Evolutionary conservation across 2,113 vertebrate genomes (phyloP), one percentile per base, ranked within the genome.

Genomic region (Tringa solitaria): DNA sequence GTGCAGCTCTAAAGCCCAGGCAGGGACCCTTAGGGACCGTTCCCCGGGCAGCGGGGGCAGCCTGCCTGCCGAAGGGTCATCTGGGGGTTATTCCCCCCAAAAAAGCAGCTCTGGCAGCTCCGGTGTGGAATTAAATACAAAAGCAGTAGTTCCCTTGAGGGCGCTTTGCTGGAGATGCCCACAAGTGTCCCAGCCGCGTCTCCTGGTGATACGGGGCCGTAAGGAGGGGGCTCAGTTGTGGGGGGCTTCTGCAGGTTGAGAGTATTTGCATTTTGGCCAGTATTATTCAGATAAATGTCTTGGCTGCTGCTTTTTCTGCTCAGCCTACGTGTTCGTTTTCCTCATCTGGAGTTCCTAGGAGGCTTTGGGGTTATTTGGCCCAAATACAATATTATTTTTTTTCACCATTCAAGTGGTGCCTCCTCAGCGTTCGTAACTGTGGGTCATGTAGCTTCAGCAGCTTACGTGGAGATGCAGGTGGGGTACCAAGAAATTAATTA

Each of bases 51-150:
- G 48, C 3, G 5, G 84, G 46, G 22, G 43, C 30, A 41, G 6
- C 3, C 19, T 70, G 10, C 60, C 69, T 14, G 0, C 43, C 43
- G 15, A 16, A 27, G 8, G 1, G 7, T 9, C n/a, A 1, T 2
- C n/a, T 28, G 35, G 2, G 27, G 5, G 1, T 46, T 57, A 3
- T 46, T 8, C 16, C 27, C 48, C 50, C 8, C n/a, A 24, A 2
- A 0, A 14, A 6, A 23, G 28, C 9, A 59, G n/a, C 21, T 0
- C 15, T 5, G 5, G 13, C 15, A 8, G 33, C 43, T 56, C 60
- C 1, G 2, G 1, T 15, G 27, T 14, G 32, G 65, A 30, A 50
- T 45, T 41, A 5, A 37, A 59, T 9, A 4, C 27, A 12, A 6
- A 23, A 1, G 1, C 48, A 10, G 21, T 18, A 8, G 3, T 87